Percentiles rank a stretch among this genome's conserved stretches.
Evolutionary conservation across 1,140 invertebrate genomes (phyloP).

Genomic region (Homalodisca vitripennis): DNA sequence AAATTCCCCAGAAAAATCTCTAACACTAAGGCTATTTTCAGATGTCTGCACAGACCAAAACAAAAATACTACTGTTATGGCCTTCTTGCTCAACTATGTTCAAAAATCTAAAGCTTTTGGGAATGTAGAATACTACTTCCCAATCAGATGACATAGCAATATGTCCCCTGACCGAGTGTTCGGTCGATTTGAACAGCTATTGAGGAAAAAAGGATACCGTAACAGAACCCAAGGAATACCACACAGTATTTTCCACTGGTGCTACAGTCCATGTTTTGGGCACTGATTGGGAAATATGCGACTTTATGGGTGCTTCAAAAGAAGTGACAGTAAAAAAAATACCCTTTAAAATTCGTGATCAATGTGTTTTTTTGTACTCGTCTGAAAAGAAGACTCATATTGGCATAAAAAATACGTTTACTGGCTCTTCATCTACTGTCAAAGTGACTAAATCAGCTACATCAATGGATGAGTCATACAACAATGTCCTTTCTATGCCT

Average conservation of each 20-base stretch:
- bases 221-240: constrained; percentile 27
- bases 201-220: constrained; percentile 40
- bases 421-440: not conserved
- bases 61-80: constrained; percentile 31
- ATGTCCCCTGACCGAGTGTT: constrained; percentile 45
- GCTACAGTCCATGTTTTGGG: constrained; percentile 23
- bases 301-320: constrained; percentile 25
- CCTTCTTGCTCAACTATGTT: constrained; percentile 40
- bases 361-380: too few species aligned
- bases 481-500: not conserved
- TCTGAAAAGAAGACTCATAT: too few species aligned
- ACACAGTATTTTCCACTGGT: constrained; percentile 19
- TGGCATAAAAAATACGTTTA: constrained; percentile 4
- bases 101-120: constrained; percentile 33
- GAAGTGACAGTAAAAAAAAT: not conserved
- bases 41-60: constrained; percentile 31
- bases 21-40: constrained; percentile 25
- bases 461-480: not conserved
- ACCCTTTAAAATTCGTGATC: too few species aligned
- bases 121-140: constrained; percentile 42
- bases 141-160: constrained; percentile 43
- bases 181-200: constrained; percentile 41
- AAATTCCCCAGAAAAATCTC: not conserved
- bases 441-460: not conserved
- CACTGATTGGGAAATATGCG: constrained; percentile 30